Conservation (phyloP, 2,888 invertebrate species). For the Clistopyga incitator region DNA sequence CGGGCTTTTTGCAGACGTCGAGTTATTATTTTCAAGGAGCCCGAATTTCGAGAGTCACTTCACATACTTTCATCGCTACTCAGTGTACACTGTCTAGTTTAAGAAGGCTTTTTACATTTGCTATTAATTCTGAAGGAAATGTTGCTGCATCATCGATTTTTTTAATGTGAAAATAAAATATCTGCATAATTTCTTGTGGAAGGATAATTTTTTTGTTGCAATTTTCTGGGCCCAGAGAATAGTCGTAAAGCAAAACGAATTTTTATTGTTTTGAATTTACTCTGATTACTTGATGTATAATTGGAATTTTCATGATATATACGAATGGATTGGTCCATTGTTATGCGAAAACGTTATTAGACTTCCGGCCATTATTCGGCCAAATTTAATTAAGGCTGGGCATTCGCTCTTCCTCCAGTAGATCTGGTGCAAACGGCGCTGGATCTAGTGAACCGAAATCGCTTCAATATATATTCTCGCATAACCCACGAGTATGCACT, state of each 20-base stretch:
- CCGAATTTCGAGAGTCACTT: background rate
- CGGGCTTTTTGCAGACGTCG: background rate
- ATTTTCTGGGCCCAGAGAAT: too few relatives aligned
- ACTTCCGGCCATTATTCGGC: conserved; percentile 77
- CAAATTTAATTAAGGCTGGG: conserved; percentile 78
- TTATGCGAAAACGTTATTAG: conserved; percentile 59
- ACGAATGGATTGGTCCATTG: conserved; percentile 57
- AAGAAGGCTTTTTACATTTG: background rate
- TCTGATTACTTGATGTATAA: background rate
- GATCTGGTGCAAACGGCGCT: conserved; percentile 6
- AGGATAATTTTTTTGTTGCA: background rate
- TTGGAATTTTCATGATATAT: conserved; percentile 48
- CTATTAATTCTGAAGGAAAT: background rate
- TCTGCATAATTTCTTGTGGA: background rate
- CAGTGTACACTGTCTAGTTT: background rate
- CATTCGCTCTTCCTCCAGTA: conserved; percentile 11
- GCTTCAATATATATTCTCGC: conserved; percentile 65
- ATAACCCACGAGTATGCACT: conserved; percentile 43
- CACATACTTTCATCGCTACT: background rate
- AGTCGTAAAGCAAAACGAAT: too few relatives aligned
- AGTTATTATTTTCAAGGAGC: background rate
- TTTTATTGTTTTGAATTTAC: background rate
- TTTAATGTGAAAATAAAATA: background rate
- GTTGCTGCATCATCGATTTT: too few relatives aligned
- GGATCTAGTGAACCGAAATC: conserved; percentile 59